Conservation (phyloP, 1,140 invertebrate species). For the Cherax quadricarinatus region DNA sequence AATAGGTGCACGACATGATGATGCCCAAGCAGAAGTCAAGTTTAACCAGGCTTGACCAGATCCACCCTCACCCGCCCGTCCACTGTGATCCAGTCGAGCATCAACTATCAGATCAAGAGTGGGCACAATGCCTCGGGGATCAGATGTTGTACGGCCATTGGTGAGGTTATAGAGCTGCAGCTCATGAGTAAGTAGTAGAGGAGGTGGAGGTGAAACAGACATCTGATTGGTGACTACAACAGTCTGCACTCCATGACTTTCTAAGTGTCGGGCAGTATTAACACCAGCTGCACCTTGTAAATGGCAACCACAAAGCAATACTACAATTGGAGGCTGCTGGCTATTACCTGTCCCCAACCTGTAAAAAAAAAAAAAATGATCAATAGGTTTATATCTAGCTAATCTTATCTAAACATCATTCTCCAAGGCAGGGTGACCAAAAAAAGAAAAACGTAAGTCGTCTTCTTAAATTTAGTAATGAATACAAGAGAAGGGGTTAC, state of each 20-base stretch:
- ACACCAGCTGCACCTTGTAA: slow-evolving; percentile 79
- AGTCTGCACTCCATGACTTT: slow-evolving; percentile 88
- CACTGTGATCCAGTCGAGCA: slow-evolving; percentile 64
- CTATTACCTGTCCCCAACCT: slow-evolving; percentile 86
- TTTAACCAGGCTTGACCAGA: slow-evolving; percentile 45
- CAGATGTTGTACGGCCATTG: slow-evolving; percentile 75
- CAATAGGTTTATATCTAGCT: background rate
- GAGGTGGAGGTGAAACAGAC: slow-evolving; percentile 76
- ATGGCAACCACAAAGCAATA: slow-evolving; percentile 85
- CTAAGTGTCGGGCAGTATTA: slow-evolving; percentile 85
- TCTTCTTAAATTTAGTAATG: too few species aligned
- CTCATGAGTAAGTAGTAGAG: slow-evolving; percentile 78
- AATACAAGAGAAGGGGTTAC: too few species aligned
- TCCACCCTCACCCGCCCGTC: slow-evolving; percentile 52
- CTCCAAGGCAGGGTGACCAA: too few species aligned
- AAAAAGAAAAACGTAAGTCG: too few species aligned
- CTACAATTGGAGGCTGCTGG: slow-evolving; percentile 88
- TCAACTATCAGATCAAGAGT: slow-evolving; percentile 83
- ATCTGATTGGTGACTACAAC: slow-evolving; percentile 81
- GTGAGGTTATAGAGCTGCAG: slow-evolving; percentile 70
- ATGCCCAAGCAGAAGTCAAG: slow-evolving; percentile 74
- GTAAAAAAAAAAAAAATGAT: background rate
- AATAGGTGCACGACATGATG: slow-evolving; percentile 85
- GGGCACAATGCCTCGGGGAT: slow-evolving; percentile 73
- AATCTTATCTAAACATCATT: background rate